Base-by-base conservation (phyloP, 2,888 invertebrate species). In the Lampropteryx suffumata region DNA sequence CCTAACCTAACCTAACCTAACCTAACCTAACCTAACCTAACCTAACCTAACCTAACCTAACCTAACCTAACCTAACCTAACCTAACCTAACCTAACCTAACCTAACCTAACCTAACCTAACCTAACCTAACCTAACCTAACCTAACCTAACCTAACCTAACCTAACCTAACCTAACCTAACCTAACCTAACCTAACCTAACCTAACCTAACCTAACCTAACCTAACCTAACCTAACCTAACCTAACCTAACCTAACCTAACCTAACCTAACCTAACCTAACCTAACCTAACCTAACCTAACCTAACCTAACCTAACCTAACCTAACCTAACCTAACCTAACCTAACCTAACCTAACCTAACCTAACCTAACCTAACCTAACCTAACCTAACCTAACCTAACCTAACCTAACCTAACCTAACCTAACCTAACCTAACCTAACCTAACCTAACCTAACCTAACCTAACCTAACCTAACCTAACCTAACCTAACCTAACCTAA, bases 141-240 rank as follows among this genome's bases (percentile, higher is more conserved):
- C 41, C 41, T 41, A 41, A 41, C 41, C 41, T 41, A 41, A 41
- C 41, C 41, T 41, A 41, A 41, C 41, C 41, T 41, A 41, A 41
- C 41, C 41, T 41, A 41, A 41, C 41, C 41, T 41, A 41, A 41
- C 41, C 41, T 41, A 41, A 41, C 41, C 41, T 41, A 41, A 41
- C 41, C 41, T 41, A 41, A 41, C 41, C 41, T 41, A 41, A 41
- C 41, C 41, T 41, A 41, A 41, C 41, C 24, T 40, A 40, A 40
- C 41, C 41, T 30, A 30, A 41, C 30, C 30, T 32, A 32, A 32
- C 30, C 30, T 32, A 32, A 32, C 52, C 42, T 47, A 44, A 44
- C 50, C 42, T 42, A 49, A 49, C 48, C 42, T 49, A 42, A 49
- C 42, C 42, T 42, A 42, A 41, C 48, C 42, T 41, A 49, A 49